Percentiles rank a stretch among this genome's conserved stretches.
These are phyloP conservation scores for Equus quagga DNA, from an alignment of 2,113 vertebrate genomes.

Conservation along the genomic window DNA sequence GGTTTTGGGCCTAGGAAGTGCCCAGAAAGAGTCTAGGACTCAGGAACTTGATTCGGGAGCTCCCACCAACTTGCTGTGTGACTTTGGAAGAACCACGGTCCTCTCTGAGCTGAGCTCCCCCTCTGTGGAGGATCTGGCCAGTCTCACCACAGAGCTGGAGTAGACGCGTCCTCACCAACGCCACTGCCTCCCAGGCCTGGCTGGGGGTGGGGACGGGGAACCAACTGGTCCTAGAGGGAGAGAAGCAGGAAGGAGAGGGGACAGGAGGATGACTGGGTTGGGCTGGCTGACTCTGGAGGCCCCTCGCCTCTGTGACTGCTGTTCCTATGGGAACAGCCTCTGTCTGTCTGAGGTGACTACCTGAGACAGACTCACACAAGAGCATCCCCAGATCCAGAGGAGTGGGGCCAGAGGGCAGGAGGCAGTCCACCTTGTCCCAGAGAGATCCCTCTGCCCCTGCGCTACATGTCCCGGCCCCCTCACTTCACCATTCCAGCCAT, in stretches of 20 bases:
- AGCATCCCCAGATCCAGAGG: not conserved
- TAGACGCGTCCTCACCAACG: not conserved
- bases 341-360: not conserved
- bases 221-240: not conserved
- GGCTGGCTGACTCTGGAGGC: not conserved
- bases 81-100: not conserved
- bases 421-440: not conserved
- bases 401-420: not conserved
- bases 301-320: not conserved
- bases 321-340: not conserved
- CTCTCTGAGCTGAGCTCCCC: not conserved
- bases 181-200: not conserved
- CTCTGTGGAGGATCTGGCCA: not conserved
- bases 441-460: not conserved
- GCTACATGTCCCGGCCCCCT: too few relatives aligned
- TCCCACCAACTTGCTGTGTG: not conserved
- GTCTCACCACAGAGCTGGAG: not conserved
- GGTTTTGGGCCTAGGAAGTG: not conserved
- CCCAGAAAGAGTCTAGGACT: not conserved
- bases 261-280: accelerated
- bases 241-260: not conserved
- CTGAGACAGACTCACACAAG: not conserved
- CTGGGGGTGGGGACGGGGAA: not conserved
- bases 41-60: not conserved
- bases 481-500: not conserved